Base-by-base conservation (phyloP, 2,113 vertebrate genomes). In the Rissa tridactyla region DNA sequence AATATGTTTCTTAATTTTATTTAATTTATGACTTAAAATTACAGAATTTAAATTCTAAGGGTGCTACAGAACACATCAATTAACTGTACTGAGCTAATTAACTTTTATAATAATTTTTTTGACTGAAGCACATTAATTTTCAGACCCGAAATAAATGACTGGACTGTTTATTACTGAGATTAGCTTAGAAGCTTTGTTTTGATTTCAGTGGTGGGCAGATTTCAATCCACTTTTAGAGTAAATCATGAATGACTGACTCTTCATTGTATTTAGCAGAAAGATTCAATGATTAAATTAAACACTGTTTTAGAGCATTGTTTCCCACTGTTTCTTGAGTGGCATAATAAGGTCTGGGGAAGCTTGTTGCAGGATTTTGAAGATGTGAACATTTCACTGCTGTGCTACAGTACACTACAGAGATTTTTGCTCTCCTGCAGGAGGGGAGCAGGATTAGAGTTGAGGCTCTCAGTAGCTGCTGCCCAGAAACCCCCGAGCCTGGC, bases 1-100 rank as follows among this genome's bases (percentile, higher is more conserved):
- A 91, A 72, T 64, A 52, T 38, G 22, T 85, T 95, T 70, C 70
- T 55, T 89, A 69, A 87, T 91, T 95, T 93, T 72, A 88, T 88
- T 90, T 81, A 70, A 93, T 94, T 88, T 82, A 85, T 71, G 18
- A 46, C 40, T 90, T 77, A 42, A 42, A 77, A 38, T 90, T 75
- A 71, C 16, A 58, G n/a, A 80, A 82, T 85, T 92, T n/a, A 79
- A 91, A 77, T 92, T 89, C 36, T 46, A 76, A 71, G 70, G 54
- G 66, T 3, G 13, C 21, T 82, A 66, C 65, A 91, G 77, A 82
- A 87, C 32, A 76, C 58, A 91, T 86, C 86, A 77, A 47, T 91
- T 91, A 96, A 54, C n/a, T 80, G 26, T 54, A 58, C 62, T 66
- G 23, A 94, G 46, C 34, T 92, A 77, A 90, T 86, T 92, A 85